phyloP scores from a whole-genome alignment of 1,140 invertebrate genomes.

The Danaus plexippus region DNA sequence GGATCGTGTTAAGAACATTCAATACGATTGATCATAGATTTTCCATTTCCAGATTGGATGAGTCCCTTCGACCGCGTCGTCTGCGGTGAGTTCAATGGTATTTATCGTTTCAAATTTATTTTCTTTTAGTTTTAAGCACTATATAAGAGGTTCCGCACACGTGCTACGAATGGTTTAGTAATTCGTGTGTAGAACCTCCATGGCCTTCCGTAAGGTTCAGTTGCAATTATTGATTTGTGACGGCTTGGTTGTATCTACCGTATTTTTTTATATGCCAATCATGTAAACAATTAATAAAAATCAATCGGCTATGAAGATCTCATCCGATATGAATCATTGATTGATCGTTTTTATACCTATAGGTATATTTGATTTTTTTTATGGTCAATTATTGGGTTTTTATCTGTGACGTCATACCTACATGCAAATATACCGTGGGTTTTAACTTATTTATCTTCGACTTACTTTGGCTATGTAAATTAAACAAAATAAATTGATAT shows the following conservation, averaged over 20 bases:
- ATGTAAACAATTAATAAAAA: conserved; percentile 18
- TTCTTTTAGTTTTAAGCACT: conserved; percentile 67
- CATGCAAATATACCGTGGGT: too few species aligned
- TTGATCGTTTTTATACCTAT: not conserved
- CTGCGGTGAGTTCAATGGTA: conserved; percentile 90
- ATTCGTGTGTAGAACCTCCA: conserved; percentile 31
- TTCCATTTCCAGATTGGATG: conserved; percentile 87
- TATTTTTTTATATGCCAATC: conserved; percentile 20
- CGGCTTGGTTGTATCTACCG: conserved; percentile 49
- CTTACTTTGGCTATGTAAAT: too few species aligned
- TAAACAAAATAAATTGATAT: too few species aligned
- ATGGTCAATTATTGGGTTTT: too few species aligned
- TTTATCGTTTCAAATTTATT: conserved; percentile 73
- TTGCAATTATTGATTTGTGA: conserved; percentile 67
- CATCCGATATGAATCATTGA: conserved; percentile 18
- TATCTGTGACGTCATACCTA: too few species aligned
- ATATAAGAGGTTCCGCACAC: conserved; percentile 10
- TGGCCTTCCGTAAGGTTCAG: conserved; percentile 44
- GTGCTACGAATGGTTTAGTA: conserved; percentile 17
- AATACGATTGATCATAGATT: conserved; percentile 73
- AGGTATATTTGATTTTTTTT: too few species aligned
- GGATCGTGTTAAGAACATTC: conserved; percentile 58
- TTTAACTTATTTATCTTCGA: too few species aligned
- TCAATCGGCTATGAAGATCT: conserved; percentile 12
- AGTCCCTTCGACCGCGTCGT: conserved; percentile 91